These are phyloP conservation scores for Geodia barretti DNA, from an alignment of 37 sponge, comb jelly and placozoan species.

Conservation along the genomic window DNA sequence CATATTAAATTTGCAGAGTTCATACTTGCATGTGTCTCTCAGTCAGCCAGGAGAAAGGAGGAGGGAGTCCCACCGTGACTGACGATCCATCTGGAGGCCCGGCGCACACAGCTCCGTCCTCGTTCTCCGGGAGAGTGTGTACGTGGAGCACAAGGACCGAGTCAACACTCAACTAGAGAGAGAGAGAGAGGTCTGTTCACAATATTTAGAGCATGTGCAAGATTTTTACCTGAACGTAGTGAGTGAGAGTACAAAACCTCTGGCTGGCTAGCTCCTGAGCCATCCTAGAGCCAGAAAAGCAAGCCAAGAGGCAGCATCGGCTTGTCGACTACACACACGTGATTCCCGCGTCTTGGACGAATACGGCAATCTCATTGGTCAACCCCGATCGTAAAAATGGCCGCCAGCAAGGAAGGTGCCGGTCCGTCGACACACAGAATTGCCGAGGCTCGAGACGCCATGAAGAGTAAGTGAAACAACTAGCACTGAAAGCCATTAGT, in stretches of 20 bases:
- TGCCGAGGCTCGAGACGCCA: constrained; percentile 65
- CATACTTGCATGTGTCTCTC: constrained; percentile 24
- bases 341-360: background rate
- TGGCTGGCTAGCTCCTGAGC: background rate
- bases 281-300: background rate
- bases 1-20: background rate
- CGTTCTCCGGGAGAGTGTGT: background rate
- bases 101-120: too few relatives aligned
- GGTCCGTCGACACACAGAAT: constrained; percentile 27
- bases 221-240: background rate
- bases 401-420: constrained; percentile 1
- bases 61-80: too few relatives aligned
- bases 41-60: constrained; percentile 25
- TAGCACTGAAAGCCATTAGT: too few relatives aligned
- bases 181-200: background rate
- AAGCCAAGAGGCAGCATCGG: background rate
- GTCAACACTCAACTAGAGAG: background rate
- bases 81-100: too few relatives aligned
- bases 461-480: constrained; percentile 64
- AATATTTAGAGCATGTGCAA: too few relatives aligned
- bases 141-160: background rate
- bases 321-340: background rate
- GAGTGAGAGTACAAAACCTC: too few relatives aligned
- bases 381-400: background rate
- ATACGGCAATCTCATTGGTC: constrained; percentile 6